Evolutionary conservation across 92 coral and sea anemone species (phyloP), one percentile per base, ranked within the genome.

Genomic region (Phenganax stokvisi): DNA sequence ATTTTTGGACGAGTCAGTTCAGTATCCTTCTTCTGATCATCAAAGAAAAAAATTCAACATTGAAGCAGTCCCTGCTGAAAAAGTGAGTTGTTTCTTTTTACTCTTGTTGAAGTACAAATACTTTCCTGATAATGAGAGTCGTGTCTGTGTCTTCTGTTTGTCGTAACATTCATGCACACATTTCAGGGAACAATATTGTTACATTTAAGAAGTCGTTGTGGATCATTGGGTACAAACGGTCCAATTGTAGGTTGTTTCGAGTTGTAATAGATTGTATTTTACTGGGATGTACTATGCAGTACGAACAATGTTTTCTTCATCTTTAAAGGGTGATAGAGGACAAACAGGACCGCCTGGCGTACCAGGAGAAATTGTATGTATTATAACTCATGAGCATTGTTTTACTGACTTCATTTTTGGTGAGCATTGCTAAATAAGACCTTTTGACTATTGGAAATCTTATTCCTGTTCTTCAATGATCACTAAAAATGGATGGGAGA

Each of bases 131-230:
- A 20, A 20, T 20, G 0, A 20, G 0, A 20, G 0, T 20, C 25
- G 0, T 20, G 25, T 20, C 25, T 20, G 25, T 20, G 25, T 20
- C 25, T 20, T 20, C 25, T 20, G 25, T 20, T 37, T 37, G 47
- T 37, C 47, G 0, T 37, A 28, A 64, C 70, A 20, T 68, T 68
- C 30, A 68, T 30, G 47, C 47, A 30, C 3, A 28, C 31, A 20
- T 53, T 67, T 25, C 68, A 87, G 90, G 90, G 83, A 56, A 84
- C 52, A 67, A 84, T 87, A 75, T 64, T 87, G 83, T 70, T 87
- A 10, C 65, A 74, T 60, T 65, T 87, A 79, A 87, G 84, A 64
- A 87, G 90, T 0, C 74, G 51, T n/a, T 81, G 84, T 64, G 90
- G 90, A 27, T 30, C 82, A 53, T 63, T 12, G 6, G 90, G 90